A percentile compares a stretch with the other conserved stretches of the same genome.
Conservation (phyloP, 2,888 invertebrate species). For the Iselma pallidipennis region DNA sequence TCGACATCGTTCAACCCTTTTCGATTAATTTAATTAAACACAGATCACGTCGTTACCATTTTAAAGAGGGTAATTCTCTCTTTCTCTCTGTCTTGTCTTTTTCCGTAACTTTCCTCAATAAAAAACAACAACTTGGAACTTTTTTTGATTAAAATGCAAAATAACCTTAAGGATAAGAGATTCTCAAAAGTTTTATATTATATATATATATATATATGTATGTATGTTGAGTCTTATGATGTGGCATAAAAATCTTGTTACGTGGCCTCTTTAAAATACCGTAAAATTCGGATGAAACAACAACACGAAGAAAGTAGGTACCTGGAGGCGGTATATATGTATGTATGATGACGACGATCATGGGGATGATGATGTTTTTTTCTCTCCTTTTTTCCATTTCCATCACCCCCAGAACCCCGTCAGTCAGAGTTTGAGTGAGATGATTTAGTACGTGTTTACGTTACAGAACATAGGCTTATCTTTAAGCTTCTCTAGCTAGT, state of each 20-base stretch:
- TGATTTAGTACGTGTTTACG: neutral
- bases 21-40: neutral
- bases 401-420: neutral
- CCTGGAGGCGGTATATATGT: too few relatives aligned
- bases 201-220: neutral
- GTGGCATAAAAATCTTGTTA: neutral
- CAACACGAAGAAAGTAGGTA: neutral
- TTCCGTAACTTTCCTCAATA: neutral
- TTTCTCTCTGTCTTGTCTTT: too few relatives aligned
- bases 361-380: too few relatives aligned
- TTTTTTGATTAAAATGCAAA: neutral
- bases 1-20: neutral
- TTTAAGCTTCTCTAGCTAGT: neutral
- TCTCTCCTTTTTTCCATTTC: neutral
- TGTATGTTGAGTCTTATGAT: neutral
- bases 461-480: neutral
- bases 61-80: neutral
- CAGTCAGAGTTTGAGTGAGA: neutral
- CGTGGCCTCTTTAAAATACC: neutral
- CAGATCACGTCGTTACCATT: neutral
- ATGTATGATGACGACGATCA: neutral
- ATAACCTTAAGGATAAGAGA: neutral
- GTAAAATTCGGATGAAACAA: neutral
- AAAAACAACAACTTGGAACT: neutral
- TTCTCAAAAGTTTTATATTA: neutral